Base-by-base conservation (phyloP, 2,797 vertebrate genomes). In the Tenualosa thibaudeaui region DNA sequence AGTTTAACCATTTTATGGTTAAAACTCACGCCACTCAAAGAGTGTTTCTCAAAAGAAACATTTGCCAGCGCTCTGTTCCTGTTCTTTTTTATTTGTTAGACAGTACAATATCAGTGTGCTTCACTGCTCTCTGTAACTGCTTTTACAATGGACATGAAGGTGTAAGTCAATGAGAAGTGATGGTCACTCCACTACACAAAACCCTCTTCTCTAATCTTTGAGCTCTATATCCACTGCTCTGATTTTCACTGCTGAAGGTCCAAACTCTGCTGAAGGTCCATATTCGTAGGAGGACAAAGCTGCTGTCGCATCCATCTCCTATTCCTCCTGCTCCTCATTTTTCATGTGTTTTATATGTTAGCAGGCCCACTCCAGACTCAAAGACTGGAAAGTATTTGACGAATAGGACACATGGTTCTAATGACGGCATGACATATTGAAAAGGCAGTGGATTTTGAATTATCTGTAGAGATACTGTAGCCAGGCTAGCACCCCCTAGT, bases 371-470 rank as follows among this genome's bases (percentile, higher is more conserved):
- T 78, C 71, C 40, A 22, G 71, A 78, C 71, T 46, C 13, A 75
- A 75, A 75, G 37, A 31, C 62, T 93, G 91, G 90, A 86, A 86
- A 89, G 87, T 71, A 6, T 7, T 82, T 50, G 84, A 83, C 84
- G 10, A 87, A 7, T 87, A 87, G 82, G 89, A 84, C 17, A 86
- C 88, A 88, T 46, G 84, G 86, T 84, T 87, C 85, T 82, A 87
- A 89, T 85, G 87, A 86, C 81, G 37, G 71, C 81, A 84, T 93
- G 92, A 93, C 92, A 92, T 92, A 94, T 93, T 89, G 84, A 58
- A 31, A 31, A 31, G 31, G 37, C 68, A 75, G 12, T 40, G 15
- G 40, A 43, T 40, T 40, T 17, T 43, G 15, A 75, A 75, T 75
- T 6, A 43, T 40, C 13, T 40, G 40, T 19, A 0, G 62, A 68